phyloP scores from a whole-genome alignment of 2,797 vertebrate genomes.

The Pseudotriccus pelzelni region DNA sequence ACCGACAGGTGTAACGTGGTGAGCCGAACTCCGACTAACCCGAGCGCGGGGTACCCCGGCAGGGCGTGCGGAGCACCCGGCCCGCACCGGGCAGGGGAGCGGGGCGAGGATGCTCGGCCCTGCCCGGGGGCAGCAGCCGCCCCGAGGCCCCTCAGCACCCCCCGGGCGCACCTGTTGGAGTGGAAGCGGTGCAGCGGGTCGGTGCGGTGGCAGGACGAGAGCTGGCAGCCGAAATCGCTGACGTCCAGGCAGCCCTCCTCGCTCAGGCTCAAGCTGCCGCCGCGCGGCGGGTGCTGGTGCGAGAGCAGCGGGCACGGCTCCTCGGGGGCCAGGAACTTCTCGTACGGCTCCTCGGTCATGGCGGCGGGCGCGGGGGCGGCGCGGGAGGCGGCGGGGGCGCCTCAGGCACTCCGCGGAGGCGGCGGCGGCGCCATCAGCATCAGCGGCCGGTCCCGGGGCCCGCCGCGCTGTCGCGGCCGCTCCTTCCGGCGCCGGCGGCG shows the following conservation, averaged over 20 bases:
- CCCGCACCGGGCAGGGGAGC: neutral
- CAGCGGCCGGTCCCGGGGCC: neutral
- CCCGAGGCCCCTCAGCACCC: neutral
- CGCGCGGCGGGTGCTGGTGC: slow-evolving; percentile 85
- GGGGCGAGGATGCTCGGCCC: neutral
- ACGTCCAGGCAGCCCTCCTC: slow-evolving; percentile 92
- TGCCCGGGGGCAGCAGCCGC: neutral
- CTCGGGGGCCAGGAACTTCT: slow-evolving; percentile 95
- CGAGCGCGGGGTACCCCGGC: fast-evolving
- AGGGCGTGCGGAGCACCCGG: fast-evolving
- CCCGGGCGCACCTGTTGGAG: slow-evolving; percentile 85
- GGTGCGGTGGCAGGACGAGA: slow-evolving; percentile 95
- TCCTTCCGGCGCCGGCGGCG: neutral
- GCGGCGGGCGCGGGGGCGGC: neutral
- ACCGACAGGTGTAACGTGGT: fast-evolving
- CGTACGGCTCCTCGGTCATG: slow-evolving; percentile 88
- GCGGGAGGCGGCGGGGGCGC: neutral
- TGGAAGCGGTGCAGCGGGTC: slow-evolving; percentile 94
- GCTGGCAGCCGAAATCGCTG: slow-evolving; percentile 94
- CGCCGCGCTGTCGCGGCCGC: neutral
- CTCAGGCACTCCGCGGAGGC: neutral
- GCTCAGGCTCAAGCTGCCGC: slow-evolving; percentile 81
- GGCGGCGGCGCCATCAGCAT: neutral
- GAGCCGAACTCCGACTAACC: fast-evolving
- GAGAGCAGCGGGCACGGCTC: slow-evolving; percentile 89